Conservation (phyloP, 2,888 invertebrate species). For the Arenicola marina region DNA sequence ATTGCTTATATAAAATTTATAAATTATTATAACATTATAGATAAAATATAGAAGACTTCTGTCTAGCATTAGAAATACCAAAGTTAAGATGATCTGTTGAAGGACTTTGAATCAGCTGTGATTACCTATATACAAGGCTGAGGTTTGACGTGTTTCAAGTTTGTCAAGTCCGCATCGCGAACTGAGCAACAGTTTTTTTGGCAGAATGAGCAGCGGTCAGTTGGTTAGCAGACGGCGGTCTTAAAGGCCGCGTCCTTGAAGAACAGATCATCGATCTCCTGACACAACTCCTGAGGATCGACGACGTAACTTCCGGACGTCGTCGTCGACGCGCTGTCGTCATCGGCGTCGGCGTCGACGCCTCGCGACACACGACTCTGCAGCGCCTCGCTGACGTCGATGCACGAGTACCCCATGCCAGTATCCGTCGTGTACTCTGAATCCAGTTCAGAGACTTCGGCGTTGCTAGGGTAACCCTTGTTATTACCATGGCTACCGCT, state of each 20-base stretch:
- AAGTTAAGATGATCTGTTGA: too few relatives aligned
- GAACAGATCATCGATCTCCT: constrained; percentile 56
- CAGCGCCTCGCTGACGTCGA: constrained; percentile 16
- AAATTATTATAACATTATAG: too few relatives aligned
- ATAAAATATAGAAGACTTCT: too few relatives aligned
- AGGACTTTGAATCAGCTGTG: too few relatives aligned
- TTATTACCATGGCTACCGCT: neutral
- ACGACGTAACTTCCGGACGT: constrained; percentile 57
- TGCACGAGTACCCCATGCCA: constrained; percentile 20
- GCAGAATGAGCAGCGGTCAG: too few relatives aligned
- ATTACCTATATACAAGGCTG: too few relatives aligned
- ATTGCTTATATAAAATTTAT: too few relatives aligned
- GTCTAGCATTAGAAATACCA: too few relatives aligned
- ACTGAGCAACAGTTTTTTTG: too few relatives aligned
- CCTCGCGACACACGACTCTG: neutral
- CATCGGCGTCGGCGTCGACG: constrained; percentile 5
- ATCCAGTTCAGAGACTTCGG: neutral
- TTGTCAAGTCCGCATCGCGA: too few relatives aligned
- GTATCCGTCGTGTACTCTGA: neutral
- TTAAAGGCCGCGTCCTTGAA: constrained; percentile 40
- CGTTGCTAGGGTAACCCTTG: neutral
- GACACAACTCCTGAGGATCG: constrained; percentile 54
- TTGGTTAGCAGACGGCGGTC: too few relatives aligned
- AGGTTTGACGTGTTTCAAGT: too few relatives aligned
- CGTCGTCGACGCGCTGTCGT: constrained; percentile 11